Evolutionary conservation across 1,140 invertebrate genomes (phyloP), one percentile per base, ranked within the genome.

Genomic region (Penaeus indicus): DNA sequence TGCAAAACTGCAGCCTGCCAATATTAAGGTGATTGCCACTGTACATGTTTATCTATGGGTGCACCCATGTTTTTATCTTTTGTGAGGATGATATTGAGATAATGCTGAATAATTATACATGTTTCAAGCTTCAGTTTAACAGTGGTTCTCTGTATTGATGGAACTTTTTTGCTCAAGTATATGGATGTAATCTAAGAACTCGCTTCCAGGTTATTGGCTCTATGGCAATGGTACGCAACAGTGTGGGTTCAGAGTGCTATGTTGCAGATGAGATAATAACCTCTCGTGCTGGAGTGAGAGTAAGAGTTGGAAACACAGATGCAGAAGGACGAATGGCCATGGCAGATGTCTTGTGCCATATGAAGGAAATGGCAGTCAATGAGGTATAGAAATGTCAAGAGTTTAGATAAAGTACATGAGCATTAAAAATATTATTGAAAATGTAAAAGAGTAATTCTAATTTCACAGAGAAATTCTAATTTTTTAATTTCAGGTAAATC

Each of bases 291-390:
- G 97, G 89, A 2, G 90, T 90, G n/a, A 54, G 95, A 61, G 95
- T 98, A 2, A 94, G 98, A 84, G 95, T 99, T 81, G 96, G 96
- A 1, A 99, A 99, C 92, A 99, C 98, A 16, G 98, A 99, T 94
- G 97, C 98, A 69, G 98, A 99, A 93, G 98, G 98, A 0, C 93
- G 98, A 42, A 96, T 99, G 94, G 97, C 96, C 16, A 99, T 99
- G 97, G 96, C 97, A 22, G 98, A 99, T 94, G 95, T 97, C 8
- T 94, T 99, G 10, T 98, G 96, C 92, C 93, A 96, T 93, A 91
- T 91, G 91, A 92, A 94, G 96, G 93, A 96, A 95, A 92, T 95
- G 94, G 84, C 91, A 93, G 80, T 94, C 95, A 85, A 93, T 95
- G 19, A 95, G 78, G 91, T 92, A 63, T 1, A 22, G 42, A n/a